Evolutionary conservation across 23 tunicate genomes (phyloP).

Genomic region (Clavelina lepadiformis): DNA sequence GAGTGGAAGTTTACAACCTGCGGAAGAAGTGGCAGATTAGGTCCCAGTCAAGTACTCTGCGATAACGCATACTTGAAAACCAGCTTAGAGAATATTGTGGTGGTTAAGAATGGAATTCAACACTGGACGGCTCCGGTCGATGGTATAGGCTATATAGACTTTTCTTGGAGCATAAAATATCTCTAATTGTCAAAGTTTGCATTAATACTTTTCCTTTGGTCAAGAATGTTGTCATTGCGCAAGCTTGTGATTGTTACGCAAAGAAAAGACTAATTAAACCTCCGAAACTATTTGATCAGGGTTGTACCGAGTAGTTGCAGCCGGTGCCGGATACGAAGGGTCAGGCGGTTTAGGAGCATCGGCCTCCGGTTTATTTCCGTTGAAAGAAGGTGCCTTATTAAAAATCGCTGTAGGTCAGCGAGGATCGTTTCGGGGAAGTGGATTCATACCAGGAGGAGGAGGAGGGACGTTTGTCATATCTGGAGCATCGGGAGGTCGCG

Average conservation of each 20-base stretch:
- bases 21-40: slow-evolving; percentile 55
- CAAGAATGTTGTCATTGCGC: too few species aligned
- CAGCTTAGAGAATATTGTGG: slow-evolving; percentile 35
- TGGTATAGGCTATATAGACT: slow-evolving; percentile 17
- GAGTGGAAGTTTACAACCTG: slow-evolving; percentile 77
- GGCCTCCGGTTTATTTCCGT: slow-evolving; percentile 61
- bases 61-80: slow-evolving; percentile 42
- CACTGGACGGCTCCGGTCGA: slow-evolving; percentile 71
- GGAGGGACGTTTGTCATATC: slow-evolving; percentile 92
- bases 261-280: too few species aligned
- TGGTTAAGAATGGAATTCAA: slow-evolving; percentile 67
- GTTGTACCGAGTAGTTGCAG: slow-evolving; percentile 72
- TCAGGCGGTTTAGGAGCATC: slow-evolving; percentile 78
- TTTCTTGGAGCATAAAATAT: too few species aligned
- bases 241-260: too few species aligned
- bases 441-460: slow-evolving; percentile 69
- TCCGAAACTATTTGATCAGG: slow-evolving; percentile 42
- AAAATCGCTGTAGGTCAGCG: slow-evolving; percentile 84
- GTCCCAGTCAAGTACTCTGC: slow-evolving; percentile 69
- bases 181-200: too few species aligned
- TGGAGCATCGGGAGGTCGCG: slow-evolving; percentile 6
- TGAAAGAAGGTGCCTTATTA: slow-evolving; percentile 54
- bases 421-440: slow-evolving; percentile 31
- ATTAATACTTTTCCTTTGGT: too few species aligned
- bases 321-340: slow-evolving; percentile 88